Base-by-base conservation (phyloP, 2,888 invertebrate species). In the Caenorhabditis sp. region DNA sequence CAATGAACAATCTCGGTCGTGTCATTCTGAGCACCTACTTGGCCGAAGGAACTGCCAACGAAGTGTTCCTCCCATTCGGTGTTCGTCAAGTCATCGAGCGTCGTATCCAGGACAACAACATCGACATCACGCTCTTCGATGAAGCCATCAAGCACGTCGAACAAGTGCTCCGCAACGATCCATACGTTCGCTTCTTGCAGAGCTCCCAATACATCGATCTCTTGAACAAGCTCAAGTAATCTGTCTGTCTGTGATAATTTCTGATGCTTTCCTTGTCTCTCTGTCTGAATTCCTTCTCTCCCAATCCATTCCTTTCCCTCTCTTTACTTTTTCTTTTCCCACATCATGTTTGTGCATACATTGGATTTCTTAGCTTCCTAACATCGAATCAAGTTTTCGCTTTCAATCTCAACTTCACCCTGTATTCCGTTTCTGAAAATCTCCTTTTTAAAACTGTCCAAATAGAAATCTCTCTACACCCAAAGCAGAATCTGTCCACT, bases 111-210 rank as follows among this genome's bases (percentile, higher is more conserved):
- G 90, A 91, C 56, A 90, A 88, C 49, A 87, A 90, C 5, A 87
- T 90, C 51, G 91, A 91, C 64, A 89, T 89, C 16, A 80, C 87
- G 0, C 86, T 91, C 12, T 91, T 91, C 76, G 91, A 91, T 66
- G 91, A 91, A 47, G 90, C 91, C 8, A 89, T 90, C 59, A 91
- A 90, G 41, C 91, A 91, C 63, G 89, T 91, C 24, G 91, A 91
- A 41, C 91, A 91, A 82, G 82, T 85, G 3, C 83, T 88, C 2
- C 84, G 88, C 24, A 90, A 90, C 72, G 91, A 91, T 54, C 91
- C 91, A 14, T 91, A 91, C 80, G 91, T 91, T 22, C 88, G 91
- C 19, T 91, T 92, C 70, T 84, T 91, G 28, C 91, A 91, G 68
- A 86, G 87, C 47, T 69, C 81, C 8, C 87, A 90, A 28, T 91